Conservation (phyloP, 2,113 vertebrate genomes). For the Tachycineta bicolor region DNA sequence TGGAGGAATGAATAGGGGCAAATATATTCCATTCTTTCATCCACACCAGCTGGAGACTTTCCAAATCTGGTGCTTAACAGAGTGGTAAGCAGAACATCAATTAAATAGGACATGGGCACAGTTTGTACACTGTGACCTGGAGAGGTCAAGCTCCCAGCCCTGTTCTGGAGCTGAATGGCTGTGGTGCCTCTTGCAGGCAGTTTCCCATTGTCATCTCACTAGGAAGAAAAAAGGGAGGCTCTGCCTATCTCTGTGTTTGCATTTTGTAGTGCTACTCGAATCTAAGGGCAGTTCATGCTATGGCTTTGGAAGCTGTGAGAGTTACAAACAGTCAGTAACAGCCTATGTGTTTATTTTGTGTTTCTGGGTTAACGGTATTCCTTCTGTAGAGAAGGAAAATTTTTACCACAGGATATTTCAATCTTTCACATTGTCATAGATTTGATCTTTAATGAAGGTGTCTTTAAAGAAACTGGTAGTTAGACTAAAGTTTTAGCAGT, state of each 20-base stretch:
- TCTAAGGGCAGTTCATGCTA: background rate
- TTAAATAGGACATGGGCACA: constrained; percentile 23
- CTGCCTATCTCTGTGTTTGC: background rate
- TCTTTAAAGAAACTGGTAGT: background rate
- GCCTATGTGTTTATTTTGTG: background rate
- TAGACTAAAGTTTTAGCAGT: background rate
- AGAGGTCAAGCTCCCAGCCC: constrained; percentile 5
- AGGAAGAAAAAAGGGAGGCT: background rate
- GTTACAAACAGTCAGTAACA: background rate
- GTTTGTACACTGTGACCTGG: background rate
- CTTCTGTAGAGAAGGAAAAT: background rate
- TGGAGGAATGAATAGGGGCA: background rate
- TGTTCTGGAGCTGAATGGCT: background rate
- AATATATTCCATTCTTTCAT: background rate
- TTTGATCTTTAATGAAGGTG: background rate
- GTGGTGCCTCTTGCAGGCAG: background rate
- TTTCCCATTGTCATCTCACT: background rate
- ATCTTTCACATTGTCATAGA: background rate
- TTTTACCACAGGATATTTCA: background rate
- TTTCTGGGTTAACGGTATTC: background rate
- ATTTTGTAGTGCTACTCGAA: background rate
- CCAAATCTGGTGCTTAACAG: constrained; percentile 37
- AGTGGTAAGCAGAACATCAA: constrained; percentile 30
- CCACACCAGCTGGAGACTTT: constrained; percentile 4
- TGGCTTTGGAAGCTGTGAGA: background rate